Conservation (phyloP, 2,113 vertebrate species). For the Stercorarius parasiticus region DNA sequence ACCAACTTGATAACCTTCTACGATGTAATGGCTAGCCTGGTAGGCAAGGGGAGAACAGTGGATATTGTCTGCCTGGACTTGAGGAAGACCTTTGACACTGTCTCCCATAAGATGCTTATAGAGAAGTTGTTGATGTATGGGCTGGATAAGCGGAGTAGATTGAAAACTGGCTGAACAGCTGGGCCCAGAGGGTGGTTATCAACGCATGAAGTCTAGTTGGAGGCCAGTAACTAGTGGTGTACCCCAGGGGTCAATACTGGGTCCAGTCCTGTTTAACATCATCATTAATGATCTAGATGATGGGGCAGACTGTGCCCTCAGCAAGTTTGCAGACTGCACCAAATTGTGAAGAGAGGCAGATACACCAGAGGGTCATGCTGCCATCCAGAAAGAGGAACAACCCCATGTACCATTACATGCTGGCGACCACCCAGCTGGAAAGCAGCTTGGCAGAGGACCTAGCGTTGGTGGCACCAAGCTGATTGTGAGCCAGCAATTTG, state of each 20-base stretch:
- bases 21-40: background rate
- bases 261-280: background rate
- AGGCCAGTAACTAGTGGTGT: background rate
- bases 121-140: background rate
- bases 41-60: background rate
- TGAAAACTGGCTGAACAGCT: background rate
- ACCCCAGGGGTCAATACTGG: background rate
- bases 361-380: background rate
- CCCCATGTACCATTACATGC: background rate
- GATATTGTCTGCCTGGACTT: background rate
- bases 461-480: background rate
- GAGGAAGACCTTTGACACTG: background rate
- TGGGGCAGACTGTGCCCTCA: background rate
- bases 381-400: background rate
- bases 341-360: background rate
- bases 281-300: background rate
- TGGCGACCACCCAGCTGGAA: background rate
- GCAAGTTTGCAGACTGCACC: background rate
- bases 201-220: background rate
- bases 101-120: background rate
- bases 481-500: background rate
- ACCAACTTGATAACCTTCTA: background rate
- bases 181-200: background rate
- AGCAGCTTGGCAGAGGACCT: background rate
- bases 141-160: background rate